These are phyloP conservation scores for Heliconius nattereri DNA, from an alignment of 1,140 invertebrate genomes.

Conservation along the genomic window DNA sequence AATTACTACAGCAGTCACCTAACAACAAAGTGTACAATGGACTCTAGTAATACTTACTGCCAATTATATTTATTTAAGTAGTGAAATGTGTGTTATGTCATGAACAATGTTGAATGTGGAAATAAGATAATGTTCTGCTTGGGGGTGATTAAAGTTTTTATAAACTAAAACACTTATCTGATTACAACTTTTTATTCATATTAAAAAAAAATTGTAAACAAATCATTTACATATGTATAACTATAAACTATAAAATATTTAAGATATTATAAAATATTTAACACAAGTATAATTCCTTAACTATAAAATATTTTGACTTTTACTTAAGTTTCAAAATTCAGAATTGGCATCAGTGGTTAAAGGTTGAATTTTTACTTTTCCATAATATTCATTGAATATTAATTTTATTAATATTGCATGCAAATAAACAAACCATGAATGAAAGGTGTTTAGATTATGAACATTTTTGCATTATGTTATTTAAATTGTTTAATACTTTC, in stretches of 20 bases:
- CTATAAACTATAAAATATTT: background rate
- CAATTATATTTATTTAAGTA: conserved; percentile 72
- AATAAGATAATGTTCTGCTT: conserved; percentile 38
- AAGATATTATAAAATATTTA: too few relatives aligned
- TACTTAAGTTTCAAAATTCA: background rate
- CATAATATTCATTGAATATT: background rate
- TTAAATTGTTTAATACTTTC: conserved; percentile 5
- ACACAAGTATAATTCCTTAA: too few relatives aligned
- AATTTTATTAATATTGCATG: background rate
- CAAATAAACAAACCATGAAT: background rate
- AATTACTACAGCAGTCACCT: conserved; percentile 72
- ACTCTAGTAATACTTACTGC: conserved; percentile 64
- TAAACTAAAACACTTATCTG: conserved; percentile 29
- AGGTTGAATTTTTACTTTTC: too few relatives aligned
- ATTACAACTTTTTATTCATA: background rate
- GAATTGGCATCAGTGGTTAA: background rate
- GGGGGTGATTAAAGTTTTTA: conserved; percentile 19
- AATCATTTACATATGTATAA: background rate
- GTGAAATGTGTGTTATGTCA: conserved; percentile 66
- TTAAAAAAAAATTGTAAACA: background rate
- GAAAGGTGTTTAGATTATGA: background rate
- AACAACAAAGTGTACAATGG: conserved; percentile 78
- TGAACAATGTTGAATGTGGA: conserved; percentile 57
- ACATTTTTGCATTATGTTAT: background rate
- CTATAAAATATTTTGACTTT: background rate